Percentiles rank a stretch among this genome's conserved stretches.
Conservation (phyloP, 2,888 invertebrate genomes). For the Agelastica alni region DNA sequence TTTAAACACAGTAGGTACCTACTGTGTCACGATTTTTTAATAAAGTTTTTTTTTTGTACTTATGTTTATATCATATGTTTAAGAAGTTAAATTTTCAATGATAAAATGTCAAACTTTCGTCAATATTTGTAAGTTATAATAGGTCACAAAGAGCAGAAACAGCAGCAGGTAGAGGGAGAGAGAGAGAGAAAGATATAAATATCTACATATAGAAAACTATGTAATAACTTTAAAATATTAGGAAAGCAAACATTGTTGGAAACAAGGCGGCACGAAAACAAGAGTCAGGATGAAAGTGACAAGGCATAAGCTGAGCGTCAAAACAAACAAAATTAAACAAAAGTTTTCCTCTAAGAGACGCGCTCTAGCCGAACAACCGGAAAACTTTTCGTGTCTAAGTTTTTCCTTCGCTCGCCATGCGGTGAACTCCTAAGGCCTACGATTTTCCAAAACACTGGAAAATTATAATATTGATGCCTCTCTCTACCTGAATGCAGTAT, state of each 20-base stretch:
- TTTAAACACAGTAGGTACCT: no score
- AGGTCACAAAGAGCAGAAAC: not conserved
- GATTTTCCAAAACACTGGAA: conserved; percentile 53
- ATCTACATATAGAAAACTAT: conserved; percentile 52
- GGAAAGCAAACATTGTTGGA: conserved; percentile 52
- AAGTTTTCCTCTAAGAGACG: conserved; percentile 58
- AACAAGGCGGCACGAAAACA: conserved; percentile 54
- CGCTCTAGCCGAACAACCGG: conserved; percentile 50
- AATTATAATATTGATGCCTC: conserved; percentile 57
- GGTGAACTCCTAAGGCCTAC: conserved; percentile 48
- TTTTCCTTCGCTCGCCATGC: conserved; percentile 55
- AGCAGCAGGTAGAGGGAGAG: not conserved
- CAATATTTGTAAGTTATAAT: not conserved
- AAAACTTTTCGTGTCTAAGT: conserved; percentile 58
- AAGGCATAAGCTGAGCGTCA: conserved; percentile 58
- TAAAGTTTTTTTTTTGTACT: no score
- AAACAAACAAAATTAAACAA: conserved; percentile 60
- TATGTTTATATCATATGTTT: no score
- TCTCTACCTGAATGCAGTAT: conserved; percentile 45
- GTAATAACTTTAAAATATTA: conserved; percentile 54
- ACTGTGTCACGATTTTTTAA: no score
- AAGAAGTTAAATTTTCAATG: not conserved
- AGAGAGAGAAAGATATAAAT: conserved; percentile 20
- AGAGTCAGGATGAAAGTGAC: conserved; percentile 58
- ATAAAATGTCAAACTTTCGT: not conserved